Conservation (phyloP, 2,113 vertebrate species). For the Cariama cristata region DNA sequence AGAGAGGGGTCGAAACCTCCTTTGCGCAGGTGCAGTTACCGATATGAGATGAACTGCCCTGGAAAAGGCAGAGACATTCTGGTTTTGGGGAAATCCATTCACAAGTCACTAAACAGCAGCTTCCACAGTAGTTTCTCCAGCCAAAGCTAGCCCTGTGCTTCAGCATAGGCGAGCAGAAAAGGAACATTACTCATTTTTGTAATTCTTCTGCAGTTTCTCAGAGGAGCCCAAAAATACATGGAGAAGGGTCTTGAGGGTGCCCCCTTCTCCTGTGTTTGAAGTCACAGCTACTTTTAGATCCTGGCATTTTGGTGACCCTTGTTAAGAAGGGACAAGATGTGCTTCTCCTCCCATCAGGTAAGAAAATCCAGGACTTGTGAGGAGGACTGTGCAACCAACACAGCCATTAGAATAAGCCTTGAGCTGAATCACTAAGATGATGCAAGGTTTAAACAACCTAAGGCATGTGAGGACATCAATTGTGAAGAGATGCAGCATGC, state of each 20-base stretch:
- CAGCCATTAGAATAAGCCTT: background rate
- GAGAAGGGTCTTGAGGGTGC: background rate
- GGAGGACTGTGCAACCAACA: background rate
- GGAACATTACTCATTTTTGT: background rate
- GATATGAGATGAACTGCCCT: background rate
- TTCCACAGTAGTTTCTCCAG: background rate
- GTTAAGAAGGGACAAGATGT: background rate
- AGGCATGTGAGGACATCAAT: background rate
- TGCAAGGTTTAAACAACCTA: background rate
- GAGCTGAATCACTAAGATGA: background rate
- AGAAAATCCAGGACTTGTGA: background rate
- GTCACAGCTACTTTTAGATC: background rate
- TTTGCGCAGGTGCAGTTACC: background rate
- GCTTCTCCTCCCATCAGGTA: background rate
- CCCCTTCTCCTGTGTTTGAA: background rate
- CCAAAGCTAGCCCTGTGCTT: background rate
- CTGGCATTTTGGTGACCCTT: background rate
- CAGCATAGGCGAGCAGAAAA: background rate
- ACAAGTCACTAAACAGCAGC: background rate
- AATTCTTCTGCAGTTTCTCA: background rate
- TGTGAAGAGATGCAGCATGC: background rate
- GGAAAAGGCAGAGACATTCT: background rate
- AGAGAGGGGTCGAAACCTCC: background rate
- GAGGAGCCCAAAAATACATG: background rate
- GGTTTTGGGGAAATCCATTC: background rate